Base-by-base conservation (phyloP, 2,888 invertebrate species). In the Atherix ibis region DNA sequence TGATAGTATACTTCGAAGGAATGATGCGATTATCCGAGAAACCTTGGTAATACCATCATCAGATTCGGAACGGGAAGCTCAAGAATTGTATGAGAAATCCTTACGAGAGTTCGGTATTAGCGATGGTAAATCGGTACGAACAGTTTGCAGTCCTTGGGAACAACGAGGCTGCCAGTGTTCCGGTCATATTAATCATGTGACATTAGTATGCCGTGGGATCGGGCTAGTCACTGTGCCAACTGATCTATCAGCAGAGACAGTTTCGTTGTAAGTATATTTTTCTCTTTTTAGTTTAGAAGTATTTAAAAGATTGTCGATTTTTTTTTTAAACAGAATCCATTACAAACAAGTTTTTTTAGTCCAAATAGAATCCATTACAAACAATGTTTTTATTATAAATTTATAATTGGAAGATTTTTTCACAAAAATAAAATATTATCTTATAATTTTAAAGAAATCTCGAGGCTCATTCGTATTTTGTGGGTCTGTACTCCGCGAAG, bases 51-150 rank as follows among this genome's bases (percentile, higher is more conserved):
- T 60, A 33, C 53, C 61, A 22, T 54, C 56, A 16, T 45, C 46
- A 17, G 58, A 61, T 47, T 48, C 59, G 3, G 62, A 62, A 43
- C 50, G 51, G 5, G 62, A 62, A 43, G 61, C 61, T 1, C 54
- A 55, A 42, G 48, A 53, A 32, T 44, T 62, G 2, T 61, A 62
- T 42, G 58, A 60, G 41, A 54, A 60, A 41, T 49, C 59, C 4
- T 41, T 62, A 19, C 48, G 50, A 38, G 58, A 60, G 36, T 44
- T 37, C 31, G 42, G 40, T 26, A 36, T 39, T n/a, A 40, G 37
- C 22, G 42, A 42, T 9, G 37, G 38, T 15, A 51, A 48, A 24
- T 50, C 53, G 1, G 27, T 56, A 32, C 52, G 54, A 36, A 45
- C 45, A 32, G 47, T 60, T 16, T 62, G 61, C 40, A 52, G 52